Conservation (phyloP, 2,797 vertebrate species). For the Oreonectes daqikongensis region DNA sequence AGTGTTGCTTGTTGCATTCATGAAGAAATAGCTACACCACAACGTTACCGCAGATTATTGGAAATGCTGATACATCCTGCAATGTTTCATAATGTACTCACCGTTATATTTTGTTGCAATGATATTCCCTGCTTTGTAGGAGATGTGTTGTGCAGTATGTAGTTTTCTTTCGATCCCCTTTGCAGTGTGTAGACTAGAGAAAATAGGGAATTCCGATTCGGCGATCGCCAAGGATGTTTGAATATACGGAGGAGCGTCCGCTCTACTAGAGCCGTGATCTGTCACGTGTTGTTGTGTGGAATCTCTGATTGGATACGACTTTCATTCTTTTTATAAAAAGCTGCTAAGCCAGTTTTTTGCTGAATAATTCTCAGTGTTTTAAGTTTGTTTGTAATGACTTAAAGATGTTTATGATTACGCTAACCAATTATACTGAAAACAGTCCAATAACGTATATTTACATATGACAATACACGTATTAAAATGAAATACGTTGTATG, state of each 20-base stretch:
- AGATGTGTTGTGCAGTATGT: neutral
- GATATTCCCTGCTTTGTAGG: neutral
- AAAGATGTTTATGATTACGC: too few species aligned
- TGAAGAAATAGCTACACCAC: too few species aligned
- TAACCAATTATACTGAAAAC: too few species aligned
- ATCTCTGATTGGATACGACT: neutral
- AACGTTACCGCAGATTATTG: neutral
- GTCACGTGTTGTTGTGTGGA: neutral
- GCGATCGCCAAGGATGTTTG: neutral
- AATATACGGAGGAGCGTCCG: neutral
- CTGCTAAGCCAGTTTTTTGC: too few species aligned
- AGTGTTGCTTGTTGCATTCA: neutral
- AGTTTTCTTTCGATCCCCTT: neutral
- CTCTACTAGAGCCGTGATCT: neutral
- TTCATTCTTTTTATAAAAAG: neutral
- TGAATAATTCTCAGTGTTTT: too few species aligned
- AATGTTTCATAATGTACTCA: slow-evolving; percentile 17
- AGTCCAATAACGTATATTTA: too few species aligned
- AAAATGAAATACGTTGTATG: too few species aligned
- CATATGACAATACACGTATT: too few species aligned
- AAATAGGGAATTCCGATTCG: neutral
- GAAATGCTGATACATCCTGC: neutral
- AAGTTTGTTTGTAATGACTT: too few species aligned
- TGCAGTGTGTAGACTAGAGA: neutral
- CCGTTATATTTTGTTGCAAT: neutral